A percentile compares a stretch with the other conserved stretches of the same genome.
Conservation (phyloP, 2,888 invertebrate genomes). For the Scaptomyza caliginosa region DNA sequence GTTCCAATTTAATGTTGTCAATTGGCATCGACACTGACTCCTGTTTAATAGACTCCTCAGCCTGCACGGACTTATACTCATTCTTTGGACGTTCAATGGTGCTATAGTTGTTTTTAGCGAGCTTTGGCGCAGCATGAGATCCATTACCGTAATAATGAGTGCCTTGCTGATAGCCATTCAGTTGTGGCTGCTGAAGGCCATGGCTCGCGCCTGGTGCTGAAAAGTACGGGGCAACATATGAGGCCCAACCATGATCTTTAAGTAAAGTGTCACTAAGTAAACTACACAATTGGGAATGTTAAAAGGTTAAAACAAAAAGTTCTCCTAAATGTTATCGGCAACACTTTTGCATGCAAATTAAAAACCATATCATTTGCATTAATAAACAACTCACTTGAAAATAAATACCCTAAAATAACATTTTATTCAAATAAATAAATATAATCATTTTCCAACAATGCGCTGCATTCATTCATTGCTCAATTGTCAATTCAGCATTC, state of each 20-base stretch:
- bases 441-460: not conserved
- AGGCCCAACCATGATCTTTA: slow-evolving; percentile 76
- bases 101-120: slow-evolving; percentile 23
- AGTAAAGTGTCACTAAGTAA: no score
- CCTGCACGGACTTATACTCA: slow-evolving; percentile 47
- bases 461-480: not conserved
- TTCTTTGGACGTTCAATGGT: slow-evolving; percentile 35
- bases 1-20: slow-evolving; percentile 25
- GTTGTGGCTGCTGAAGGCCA: slow-evolving; percentile 9
- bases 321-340: no score
- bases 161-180: slow-evolving; percentile 20
- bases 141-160: slow-evolving; percentile 45
- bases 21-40: slow-evolving; percentile 23
- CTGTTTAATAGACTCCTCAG: slow-evolving; percentile 33
- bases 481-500: not conserved
- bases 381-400: no score
- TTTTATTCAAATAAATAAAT: not conserved
- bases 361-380: no score
- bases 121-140: slow-evolving; percentile 49
- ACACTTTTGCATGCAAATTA: no score
- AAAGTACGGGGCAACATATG: slow-evolving; percentile 64
- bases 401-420: not conserved
- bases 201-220: slow-evolving; percentile 7
- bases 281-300: no score
- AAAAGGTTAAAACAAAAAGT: no score